These are phyloP conservation scores for Aldrovandia affinis DNA, from an alignment of 2,797 vertebrate genomes.

Conservation along the genomic window DNA sequence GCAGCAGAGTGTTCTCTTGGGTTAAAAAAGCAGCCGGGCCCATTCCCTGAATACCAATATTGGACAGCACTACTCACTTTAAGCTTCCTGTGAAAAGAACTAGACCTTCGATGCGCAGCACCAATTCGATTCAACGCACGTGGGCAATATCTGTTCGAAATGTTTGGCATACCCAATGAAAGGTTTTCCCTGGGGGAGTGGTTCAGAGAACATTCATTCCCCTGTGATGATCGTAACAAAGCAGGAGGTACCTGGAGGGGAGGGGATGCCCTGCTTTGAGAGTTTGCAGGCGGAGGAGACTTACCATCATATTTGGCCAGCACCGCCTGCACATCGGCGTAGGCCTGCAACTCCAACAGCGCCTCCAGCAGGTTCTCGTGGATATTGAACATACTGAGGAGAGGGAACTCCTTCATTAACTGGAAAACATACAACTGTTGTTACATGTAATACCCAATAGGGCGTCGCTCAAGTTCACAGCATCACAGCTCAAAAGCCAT, in stretches of 20 bases:
- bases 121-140: not conserved
- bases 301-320: conserved; percentile 97
- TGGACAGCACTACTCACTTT: not conserved
- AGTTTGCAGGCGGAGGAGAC: conserved; percentile 40
- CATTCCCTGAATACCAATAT: not conserved
- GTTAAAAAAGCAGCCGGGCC: not conserved
- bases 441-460: conserved; percentile 73
- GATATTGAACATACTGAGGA: conserved; percentile 99
- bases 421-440: conserved; percentile 81
- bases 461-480: conserved; percentile 53
- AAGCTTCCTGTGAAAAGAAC: not conserved
- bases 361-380: conserved; percentile 97
- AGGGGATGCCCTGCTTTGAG: not conserved
- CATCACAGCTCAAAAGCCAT: conserved; percentile 50
- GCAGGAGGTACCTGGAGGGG: conserved; percentile 26
- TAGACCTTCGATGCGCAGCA: not conserved
- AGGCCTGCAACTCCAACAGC: conserved; percentile 94
- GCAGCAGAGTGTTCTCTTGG: too few relatives aligned
- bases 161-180: not conserved
- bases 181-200: not conserved
- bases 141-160: not conserved
- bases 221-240: not conserved
- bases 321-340: conserved; percentile 96
- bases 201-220: not conserved
- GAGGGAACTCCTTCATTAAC: conserved; percentile 99